A percentile compares a stretch with the other conserved stretches of the same genome.
phyloP scores from a whole-genome alignment of 1,140 invertebrate genomes.

The Megathymus violae region DNA sequence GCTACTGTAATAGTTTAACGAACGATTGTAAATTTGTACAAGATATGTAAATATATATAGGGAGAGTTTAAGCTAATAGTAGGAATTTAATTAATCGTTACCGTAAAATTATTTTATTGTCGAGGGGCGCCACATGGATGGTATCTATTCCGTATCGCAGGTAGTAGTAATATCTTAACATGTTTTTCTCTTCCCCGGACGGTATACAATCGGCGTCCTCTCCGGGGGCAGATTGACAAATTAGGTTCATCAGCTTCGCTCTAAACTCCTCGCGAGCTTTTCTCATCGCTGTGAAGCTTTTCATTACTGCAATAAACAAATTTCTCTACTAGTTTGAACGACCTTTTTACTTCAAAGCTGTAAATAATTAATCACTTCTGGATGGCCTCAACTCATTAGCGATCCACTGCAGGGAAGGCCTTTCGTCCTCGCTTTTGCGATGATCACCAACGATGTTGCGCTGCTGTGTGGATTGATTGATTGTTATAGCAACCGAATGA shows the following conservation, averaged over 20 bases:
- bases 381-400: too few species aligned
- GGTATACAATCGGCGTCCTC: slow-evolving; percentile 78
- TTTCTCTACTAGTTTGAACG: background rate
- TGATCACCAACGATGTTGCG: too few species aligned
- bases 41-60: too few species aligned
- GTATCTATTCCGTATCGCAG: slow-evolving; percentile 95
- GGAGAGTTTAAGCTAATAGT: too few species aligned
- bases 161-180: slow-evolving; percentile 95
- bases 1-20: too few species aligned
- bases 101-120: slow-evolving; percentile 85
- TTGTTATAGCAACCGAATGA: too few species aligned
- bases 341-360: background rate
- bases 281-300: slow-evolving; percentile 87
- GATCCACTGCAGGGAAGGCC: too few species aligned
- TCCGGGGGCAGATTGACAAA: slow-evolving; percentile 83
- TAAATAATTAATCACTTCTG: background rate
- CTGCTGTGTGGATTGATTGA: too few species aligned
- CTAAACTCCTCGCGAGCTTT: slow-evolving; percentile 93
- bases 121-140: slow-evolving; percentile 92
- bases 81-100: slow-evolving; percentile 43
- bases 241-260: slow-evolving; percentile 89
- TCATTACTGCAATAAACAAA: slow-evolving; percentile 72
- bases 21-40: too few species aligned
- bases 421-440: too few species aligned
- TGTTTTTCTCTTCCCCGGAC: slow-evolving; percentile 86